Evolutionary conservation across 2,113 vertebrate genomes (phyloP), one percentile per base, ranked within the genome.

Genomic region (Syngnathoides biaculeatus): DNA sequence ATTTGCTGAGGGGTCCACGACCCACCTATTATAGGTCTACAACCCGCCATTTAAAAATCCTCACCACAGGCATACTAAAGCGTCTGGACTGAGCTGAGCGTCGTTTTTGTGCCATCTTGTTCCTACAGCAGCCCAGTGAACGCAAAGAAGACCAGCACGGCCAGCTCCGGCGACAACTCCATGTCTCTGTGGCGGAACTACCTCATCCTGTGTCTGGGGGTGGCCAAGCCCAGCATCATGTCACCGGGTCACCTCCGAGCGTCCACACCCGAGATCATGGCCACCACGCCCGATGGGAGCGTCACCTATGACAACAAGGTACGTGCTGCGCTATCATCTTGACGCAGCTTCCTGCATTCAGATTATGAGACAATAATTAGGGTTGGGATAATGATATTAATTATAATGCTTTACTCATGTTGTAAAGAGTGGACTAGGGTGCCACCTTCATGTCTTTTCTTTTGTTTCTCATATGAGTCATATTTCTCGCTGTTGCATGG

Each of bases 121-220:
- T 60, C 30, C 80, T 55, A 39, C 83, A 98, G 96, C 87, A 99
- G 95, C 82, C 97, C 96, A 22, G 92, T 98, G 48, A 97, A 98
- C 52, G 95, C 97, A 47, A 99, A 98, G 92, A 98, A 98, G 92
- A 96, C 95, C 35, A 98, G 93, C 84, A 95, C 94, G 0, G 92
- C 93, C 0, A 71, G 94, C 73, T 94, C 94, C 26, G 93, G 92
- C 26, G 97, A 99, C 88, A 95, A 87, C 87, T 98, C 95, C 67
- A 93, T 98, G 67, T 95, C 95, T n/a, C 86, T 98, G 70, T 99
- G 97, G 97, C 93, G 97, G 70, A 99, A 98, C 83, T 99, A 99
- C 84, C 92, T 99, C 64, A 98, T 99, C 84, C 89, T 99, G 72
- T 98, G 97, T 79, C 95, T 98, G 43, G 96, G 97, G 35, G 96